Conservation (phyloP, 2,113 vertebrate genomes). For the Clarias gariepinus region DNA sequence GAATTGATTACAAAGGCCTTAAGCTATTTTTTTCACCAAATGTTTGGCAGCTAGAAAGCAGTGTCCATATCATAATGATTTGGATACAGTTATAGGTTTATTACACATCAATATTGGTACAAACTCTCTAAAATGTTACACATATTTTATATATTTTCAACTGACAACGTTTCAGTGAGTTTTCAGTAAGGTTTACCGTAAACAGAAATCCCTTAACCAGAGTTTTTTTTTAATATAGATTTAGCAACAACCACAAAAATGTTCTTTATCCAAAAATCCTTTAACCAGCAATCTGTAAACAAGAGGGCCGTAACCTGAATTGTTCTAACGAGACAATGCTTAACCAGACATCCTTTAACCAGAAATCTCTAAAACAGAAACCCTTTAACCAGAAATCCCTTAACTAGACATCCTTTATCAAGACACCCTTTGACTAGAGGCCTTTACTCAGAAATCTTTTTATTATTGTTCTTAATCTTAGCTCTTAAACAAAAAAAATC, state of each 20-base stretch:
- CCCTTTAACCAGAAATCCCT: background rate
- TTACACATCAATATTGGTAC: background rate
- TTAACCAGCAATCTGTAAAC: too few species aligned
- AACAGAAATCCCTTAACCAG: background rate
- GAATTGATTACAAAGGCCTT: background rate
- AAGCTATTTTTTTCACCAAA: background rate
- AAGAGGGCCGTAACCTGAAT: background rate
- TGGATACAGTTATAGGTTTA: background rate
- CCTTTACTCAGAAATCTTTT: background rate
- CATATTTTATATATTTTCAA: background rate
- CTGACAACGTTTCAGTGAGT: background rate
- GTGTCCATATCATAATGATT: background rate
- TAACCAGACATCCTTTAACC: background rate
- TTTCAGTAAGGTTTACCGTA: background rate
- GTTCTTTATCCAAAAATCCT: too few species aligned
- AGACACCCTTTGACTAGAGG: background rate
- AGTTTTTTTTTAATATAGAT: too few species aligned
- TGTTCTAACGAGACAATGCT: background rate
- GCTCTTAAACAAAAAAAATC: too few species aligned
- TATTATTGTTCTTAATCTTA: too few species aligned
- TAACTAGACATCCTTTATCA: background rate
- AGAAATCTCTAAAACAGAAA: background rate
- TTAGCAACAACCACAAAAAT: too few species aligned
- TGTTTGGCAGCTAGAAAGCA: background rate
- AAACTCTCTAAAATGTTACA: background rate